phyloP scores from a whole-genome alignment of 1,140 invertebrate genomes.

The Drosophila neocordata region DNA sequence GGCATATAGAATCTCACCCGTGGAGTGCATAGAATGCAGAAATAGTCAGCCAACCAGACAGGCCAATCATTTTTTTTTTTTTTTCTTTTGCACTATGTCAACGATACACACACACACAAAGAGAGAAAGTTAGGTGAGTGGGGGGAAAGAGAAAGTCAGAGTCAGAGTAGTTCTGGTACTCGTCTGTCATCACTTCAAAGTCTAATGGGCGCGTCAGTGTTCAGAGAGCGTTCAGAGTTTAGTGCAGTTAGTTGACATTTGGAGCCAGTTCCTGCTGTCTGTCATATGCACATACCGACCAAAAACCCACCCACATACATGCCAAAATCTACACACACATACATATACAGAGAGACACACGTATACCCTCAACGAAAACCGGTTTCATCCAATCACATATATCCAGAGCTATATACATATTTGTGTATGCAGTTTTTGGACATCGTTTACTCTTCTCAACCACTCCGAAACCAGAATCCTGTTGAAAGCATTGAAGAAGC shows the following conservation, averaged over 20 bases:
- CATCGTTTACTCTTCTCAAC: neutral
- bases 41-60: slow-evolving; percentile 10
- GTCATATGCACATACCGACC: slow-evolving; percentile 55
- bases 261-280: slow-evolving; percentile 23
- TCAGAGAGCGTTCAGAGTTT: slow-evolving; percentile 44
- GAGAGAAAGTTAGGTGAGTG: slow-evolving; percentile 6
- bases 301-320: neutral
- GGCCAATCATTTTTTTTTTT: slow-evolving; percentile 56
- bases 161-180: slow-evolving; percentile 37
- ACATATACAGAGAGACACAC: neutral
- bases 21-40: slow-evolving; percentile 31
- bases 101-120: slow-evolving; percentile 42
- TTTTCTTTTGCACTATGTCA: slow-evolving; percentile 37
- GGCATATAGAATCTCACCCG: slow-evolving; percentile 32
- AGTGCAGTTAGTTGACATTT: slow-evolving; percentile 54
- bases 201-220: slow-evolving; percentile 52
- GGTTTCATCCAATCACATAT: neutral
- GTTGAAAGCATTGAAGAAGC: neutral
- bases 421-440: slow-evolving; percentile 3
- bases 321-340: neutral
- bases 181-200: slow-evolving; percentile 59
- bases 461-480: too few relatives aligned
- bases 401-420: slow-evolving; percentile 1
- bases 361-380: neutral
- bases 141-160: slow-evolving; percentile 11